Base-by-base conservation (phyloP, 2,888 invertebrate species). In the Erebia ligea region DNA sequence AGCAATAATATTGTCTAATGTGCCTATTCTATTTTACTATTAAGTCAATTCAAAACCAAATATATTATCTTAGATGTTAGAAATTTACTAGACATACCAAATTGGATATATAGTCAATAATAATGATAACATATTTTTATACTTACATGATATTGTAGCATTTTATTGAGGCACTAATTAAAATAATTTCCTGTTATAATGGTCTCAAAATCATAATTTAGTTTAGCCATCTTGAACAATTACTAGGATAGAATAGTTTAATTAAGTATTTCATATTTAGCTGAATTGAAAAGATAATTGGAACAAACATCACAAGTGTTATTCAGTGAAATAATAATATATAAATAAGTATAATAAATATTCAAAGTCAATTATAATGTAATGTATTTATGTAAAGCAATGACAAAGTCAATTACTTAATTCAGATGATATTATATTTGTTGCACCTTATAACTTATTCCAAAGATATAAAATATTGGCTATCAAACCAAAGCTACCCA, bases 1-100 rank as follows among this genome's bases (percentile, higher is more conserved):
- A 92, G 92, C 92, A 92, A 92, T 92, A 92, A 90, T 86, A 85
- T 86, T 83, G 77, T 85, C 81, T 86, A 85, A 88, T 88, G 88
- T 91, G 91, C 90, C 91, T 92, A 90, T 80, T 81, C 79, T 89
- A 85, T 87, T 81, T 85, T 77, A 76, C 72, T 76, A 73, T 70
- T 78, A 83, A 82, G 82, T 83, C 83, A 84, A 82, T 84, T 83
- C 79, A 84, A 87, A 87, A 87, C 91, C 89, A 90, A 91, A 89
- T 88, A 88, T 84, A 85, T 81, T 84, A 85, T 81, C 75, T 78
- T 89, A 87, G 85, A 84, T 84, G 80, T 80, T 80, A 82, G 78
- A 79, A 78, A 77, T 72, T 76, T 76, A 75, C 68, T 75, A 76
- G 75, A 71, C 72, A 78, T 77, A 75, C 78, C 76, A 79, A 80